These are phyloP conservation scores for Cerceris ruficornis DNA, from an alignment of 2,888 invertebrate species.

Conservation along the genomic window DNA sequence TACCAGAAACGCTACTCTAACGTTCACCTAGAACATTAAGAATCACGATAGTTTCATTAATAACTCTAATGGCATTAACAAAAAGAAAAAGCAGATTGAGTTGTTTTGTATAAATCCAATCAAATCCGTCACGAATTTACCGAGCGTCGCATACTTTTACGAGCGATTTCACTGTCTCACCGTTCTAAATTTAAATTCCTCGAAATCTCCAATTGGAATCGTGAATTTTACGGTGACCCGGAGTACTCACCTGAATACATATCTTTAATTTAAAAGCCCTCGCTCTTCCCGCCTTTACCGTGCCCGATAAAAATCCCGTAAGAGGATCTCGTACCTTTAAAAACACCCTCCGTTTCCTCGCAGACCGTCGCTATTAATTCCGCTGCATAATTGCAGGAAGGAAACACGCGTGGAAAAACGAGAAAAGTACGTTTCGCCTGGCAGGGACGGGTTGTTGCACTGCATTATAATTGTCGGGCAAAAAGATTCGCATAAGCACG, in stretches of 20 bases:
- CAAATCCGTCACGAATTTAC: conserved; percentile 18
- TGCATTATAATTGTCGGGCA: background rate
- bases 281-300: background rate
- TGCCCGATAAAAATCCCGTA: background rate
- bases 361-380: too few species aligned
- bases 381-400: too few species aligned
- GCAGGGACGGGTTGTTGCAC: background rate
- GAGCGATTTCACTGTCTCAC: conserved; percentile 51
- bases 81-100: background rate
- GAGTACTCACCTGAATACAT: conserved; percentile 6
- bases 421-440: too few species aligned
- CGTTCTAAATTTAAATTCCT: conserved; percentile 39
- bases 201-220: conserved; percentile 24
- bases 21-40: too few species aligned
- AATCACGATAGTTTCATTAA: background rate
- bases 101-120: conserved; percentile 10
- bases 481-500: too few species aligned
- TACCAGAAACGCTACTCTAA: too few species aligned
- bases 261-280: background rate
- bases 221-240: background rate
- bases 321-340: background rate
- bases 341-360: background rate
- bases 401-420: too few species aligned
- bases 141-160: conserved; percentile 23
- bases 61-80: background rate